Conservation (phyloP, 2,113 vertebrate species). For the Bubalus kerabau region DNA sequence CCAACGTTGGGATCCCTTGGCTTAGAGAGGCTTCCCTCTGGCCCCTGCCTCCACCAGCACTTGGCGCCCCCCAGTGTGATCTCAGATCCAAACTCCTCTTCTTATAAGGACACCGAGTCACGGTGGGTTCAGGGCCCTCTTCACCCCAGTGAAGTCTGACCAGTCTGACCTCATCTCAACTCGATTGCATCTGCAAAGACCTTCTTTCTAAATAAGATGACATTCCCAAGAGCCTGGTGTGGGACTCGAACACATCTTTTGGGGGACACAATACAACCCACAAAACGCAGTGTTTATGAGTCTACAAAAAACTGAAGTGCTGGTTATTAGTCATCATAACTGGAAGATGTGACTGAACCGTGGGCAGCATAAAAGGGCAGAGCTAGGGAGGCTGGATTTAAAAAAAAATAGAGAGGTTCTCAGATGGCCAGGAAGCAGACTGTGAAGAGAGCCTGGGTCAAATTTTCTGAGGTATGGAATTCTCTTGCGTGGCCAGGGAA, state of each 20-base stretch:
- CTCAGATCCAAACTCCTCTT: not conserved
- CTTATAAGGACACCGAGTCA: not conserved
- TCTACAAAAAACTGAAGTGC: not conserved
- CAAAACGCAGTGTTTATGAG: not conserved
- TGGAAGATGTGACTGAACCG: not conserved
- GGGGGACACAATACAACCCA: not conserved
- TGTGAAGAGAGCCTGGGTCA: not conserved
- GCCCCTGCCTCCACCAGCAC: not conserved
- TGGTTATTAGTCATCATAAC: not conserved
- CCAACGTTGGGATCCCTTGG: not conserved
- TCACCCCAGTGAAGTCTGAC: not conserved
- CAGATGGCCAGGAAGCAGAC: not conserved
- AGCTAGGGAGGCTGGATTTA: not conserved
- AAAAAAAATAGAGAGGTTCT: not conserved
- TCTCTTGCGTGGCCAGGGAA: not conserved
- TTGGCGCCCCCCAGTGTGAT: not conserved
- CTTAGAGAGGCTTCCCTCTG: not conserved
- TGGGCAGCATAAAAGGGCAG: not conserved
- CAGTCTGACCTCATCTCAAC: not conserved
- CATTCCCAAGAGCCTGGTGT: not conserved
- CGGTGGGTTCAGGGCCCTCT: not conserved
- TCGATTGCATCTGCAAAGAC: not conserved
- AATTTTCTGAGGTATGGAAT: not conserved
- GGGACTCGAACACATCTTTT: not conserved
- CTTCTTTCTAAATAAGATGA: slow-evolving; percentile 6